A percentile compares a stretch with the other conserved stretches of the same genome.
These are phyloP conservation scores for Dasyprocta punctata DNA, from an alignment of 2,113 vertebrate species.

Conservation along the genomic window DNA sequence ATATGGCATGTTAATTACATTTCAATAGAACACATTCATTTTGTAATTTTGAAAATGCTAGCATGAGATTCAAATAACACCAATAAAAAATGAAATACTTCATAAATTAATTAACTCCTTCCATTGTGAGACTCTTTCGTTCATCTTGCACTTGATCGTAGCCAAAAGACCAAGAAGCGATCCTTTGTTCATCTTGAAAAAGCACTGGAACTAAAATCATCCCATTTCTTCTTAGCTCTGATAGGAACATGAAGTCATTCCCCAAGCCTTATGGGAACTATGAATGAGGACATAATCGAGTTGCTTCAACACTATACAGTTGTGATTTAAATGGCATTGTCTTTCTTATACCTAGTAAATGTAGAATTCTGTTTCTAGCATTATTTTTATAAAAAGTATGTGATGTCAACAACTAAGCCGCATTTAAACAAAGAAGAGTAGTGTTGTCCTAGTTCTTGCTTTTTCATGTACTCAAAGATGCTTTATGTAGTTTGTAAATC, in stretches of 20 bases:
- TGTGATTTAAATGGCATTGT: slow-evolving; percentile 40
- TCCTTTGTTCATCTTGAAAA: slow-evolving; percentile 45
- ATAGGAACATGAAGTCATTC: slow-evolving; percentile 24
- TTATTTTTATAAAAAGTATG: slow-evolving; percentile 58
- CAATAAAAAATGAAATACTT: slow-evolving; percentile 39
- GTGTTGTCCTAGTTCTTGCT: slow-evolving; percentile 37
- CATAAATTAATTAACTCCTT: slow-evolving; percentile 29
- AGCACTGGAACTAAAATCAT: not conserved
- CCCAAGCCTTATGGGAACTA: not conserved
- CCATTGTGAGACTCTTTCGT: not conserved
- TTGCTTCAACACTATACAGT: not conserved
- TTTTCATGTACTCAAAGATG: slow-evolving; percentile 12
- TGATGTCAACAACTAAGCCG: slow-evolving; percentile 31
- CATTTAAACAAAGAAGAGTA: slow-evolving; percentile 55
- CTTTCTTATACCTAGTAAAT: slow-evolving; percentile 19
- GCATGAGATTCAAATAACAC: slow-evolving; percentile 5
- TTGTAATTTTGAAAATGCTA: slow-evolving; percentile 47
- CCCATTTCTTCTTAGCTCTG: slow-evolving; percentile 19
- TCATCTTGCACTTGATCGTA: no score
- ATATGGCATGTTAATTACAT: not conserved
- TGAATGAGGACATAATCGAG: not conserved
- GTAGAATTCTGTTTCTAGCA: not conserved
- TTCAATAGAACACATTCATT: slow-evolving; percentile 20
- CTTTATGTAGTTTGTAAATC: slow-evolving; percentile 64
- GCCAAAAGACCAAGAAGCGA: no score